Conservation (phyloP, 2,888 invertebrate genomes). For the Keiferia lycopersicella region DNA sequence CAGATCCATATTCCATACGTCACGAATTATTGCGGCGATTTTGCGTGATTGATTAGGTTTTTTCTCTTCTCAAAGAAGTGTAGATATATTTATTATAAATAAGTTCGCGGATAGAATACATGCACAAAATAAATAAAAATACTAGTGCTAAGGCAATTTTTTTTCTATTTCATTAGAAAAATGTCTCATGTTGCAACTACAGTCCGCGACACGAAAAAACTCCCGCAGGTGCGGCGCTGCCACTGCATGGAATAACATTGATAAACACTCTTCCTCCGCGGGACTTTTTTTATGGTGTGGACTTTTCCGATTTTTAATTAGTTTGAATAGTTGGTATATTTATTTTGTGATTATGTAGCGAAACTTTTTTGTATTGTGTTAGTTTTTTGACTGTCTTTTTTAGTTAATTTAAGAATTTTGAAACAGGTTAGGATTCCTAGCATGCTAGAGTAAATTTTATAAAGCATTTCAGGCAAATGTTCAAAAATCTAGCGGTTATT, state of each 20-base stretch:
- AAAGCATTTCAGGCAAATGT: conserved; percentile 13
- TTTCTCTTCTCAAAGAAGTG: conserved; percentile 63
- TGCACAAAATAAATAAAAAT: neutral
- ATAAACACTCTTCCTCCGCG: too few relatives aligned
- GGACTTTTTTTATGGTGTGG: neutral
- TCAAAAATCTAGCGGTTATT: neutral
- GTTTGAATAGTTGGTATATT: neutral
- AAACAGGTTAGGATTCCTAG: too few relatives aligned
- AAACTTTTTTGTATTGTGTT: neutral
- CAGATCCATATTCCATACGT: neutral
- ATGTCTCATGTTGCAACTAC: neutral
- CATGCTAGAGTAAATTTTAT: neutral
- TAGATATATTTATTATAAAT: conserved; percentile 39
- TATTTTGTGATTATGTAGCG: neutral
- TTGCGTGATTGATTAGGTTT: conserved; percentile 37
- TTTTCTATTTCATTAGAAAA: neutral
- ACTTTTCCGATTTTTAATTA: neutral
- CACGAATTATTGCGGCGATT: neutral
- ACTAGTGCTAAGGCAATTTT: neutral
- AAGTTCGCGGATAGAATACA: neutral
- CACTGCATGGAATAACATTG: too few relatives aligned
- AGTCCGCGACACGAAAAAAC: too few relatives aligned
- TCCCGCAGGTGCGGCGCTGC: too few relatives aligned
- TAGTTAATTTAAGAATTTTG: neutral
- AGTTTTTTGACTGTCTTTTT: neutral